These are phyloP conservation scores for Crotalus tigris DNA, from an alignment of 2,113 vertebrate genomes.

Conservation along the genomic window DNA sequence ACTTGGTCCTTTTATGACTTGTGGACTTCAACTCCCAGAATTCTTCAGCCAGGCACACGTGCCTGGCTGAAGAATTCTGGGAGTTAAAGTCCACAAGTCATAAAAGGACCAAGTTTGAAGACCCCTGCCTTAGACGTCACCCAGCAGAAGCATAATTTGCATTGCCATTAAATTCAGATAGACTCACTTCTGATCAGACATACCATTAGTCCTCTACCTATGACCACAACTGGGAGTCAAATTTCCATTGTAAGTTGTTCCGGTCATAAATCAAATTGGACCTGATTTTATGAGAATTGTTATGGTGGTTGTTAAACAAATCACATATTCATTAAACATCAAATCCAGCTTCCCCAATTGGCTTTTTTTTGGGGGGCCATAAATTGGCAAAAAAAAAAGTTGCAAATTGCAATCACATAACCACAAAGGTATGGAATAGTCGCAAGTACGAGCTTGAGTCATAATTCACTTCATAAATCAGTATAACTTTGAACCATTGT, in stretches of 20 bases:
- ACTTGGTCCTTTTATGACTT: too few species aligned
- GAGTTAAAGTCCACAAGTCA: too few species aligned
- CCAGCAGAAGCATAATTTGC: background rate
- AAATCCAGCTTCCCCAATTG: background rate
- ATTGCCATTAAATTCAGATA: background rate
- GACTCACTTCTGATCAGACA: background rate
- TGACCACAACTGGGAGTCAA: background rate
- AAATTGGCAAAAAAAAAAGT: background rate
- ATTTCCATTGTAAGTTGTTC: background rate
- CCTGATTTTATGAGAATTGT: background rate
- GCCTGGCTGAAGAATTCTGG: too few species aligned
- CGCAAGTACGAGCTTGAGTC: background rate
- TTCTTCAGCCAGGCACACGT: too few species aligned
- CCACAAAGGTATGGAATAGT: background rate
- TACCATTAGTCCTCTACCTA: background rate
- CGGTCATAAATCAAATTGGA: background rate
- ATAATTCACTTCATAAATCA: background rate
- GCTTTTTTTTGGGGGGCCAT: background rate
- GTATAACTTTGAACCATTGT: background rate
- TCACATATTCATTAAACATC: background rate
- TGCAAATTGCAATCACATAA: background rate
- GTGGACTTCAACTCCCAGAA: too few species aligned
- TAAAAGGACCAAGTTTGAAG: too few species aligned
- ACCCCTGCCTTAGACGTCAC: background rate
- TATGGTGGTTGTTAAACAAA: background rate